A percentile compares a stretch with the other conserved stretches of the same genome.
Evolutionary conservation across 2,113 vertebrate species (phyloP).

Genomic region (Pedionomus torquatus): DNA sequence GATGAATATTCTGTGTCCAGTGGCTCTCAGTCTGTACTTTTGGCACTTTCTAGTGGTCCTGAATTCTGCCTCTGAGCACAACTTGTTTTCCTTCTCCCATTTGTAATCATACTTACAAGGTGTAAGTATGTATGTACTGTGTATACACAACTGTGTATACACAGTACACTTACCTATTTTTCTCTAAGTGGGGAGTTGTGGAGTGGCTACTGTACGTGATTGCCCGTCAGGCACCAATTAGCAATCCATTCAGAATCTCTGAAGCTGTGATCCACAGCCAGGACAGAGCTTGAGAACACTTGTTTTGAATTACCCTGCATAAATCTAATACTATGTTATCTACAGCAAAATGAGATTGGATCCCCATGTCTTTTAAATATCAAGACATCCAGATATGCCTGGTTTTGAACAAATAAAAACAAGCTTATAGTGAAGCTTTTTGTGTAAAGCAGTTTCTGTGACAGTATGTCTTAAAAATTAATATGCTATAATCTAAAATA

Average conservation of each 20-base stretch:
- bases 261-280: conserved; percentile 51
- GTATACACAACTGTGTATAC: conserved; percentile 14
- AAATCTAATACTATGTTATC: neutral
- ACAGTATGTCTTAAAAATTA: conserved; percentile 36
- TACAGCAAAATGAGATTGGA: conserved; percentile 25
- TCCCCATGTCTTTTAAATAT: neutral
- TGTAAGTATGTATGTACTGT: too few species aligned
- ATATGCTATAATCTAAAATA: neutral
- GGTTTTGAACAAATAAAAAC: conserved; percentile 3
- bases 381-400: conserved; percentile 7
- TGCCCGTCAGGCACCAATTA: conserved; percentile 64
- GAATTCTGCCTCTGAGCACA: conserved; percentile 19
- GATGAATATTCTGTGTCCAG: neutral
- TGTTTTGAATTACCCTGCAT: conserved; percentile 43
- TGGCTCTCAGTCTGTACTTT: neutral
- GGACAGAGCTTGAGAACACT: conserved; percentile 50
- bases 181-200: conserved; percentile 15
- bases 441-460: neutral
- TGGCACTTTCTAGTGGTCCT: conserved; percentile 35
- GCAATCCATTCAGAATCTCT: conserved; percentile 43
- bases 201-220: conserved; percentile 43
- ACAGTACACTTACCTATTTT: conserved; percentile 35
- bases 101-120: neutral
- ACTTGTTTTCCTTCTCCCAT: conserved; percentile 22
- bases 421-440: neutral